Percentiles rank a stretch among this genome's conserved stretches.
Conservation (phyloP, 2,797 vertebrate genomes). For the Coregonus ussuriensis region DNA sequence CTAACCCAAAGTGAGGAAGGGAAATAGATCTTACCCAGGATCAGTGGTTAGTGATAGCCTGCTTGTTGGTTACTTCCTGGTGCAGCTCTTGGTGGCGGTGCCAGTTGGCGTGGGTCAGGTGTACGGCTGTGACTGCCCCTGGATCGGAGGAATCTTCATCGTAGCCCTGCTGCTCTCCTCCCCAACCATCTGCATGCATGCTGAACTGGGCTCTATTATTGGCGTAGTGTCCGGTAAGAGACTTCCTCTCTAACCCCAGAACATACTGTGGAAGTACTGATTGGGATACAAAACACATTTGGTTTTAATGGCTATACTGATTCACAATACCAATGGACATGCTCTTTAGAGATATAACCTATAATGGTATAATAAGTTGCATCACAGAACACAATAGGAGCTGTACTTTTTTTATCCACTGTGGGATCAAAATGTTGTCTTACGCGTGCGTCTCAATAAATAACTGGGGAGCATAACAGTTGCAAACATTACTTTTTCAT, state of each 20-base stretch:
- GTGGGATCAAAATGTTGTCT: background rate
- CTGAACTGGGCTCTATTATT: conserved; percentile 81
- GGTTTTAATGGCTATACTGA: background rate
- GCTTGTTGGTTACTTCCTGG: background rate
- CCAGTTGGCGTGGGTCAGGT: conserved; percentile 86
- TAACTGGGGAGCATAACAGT: background rate
- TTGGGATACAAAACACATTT: background rate
- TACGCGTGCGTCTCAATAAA: background rate
- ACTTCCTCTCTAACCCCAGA: background rate
- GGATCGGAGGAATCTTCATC: conserved; percentile 86
- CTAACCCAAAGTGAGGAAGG: background rate
- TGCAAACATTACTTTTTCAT: background rate
- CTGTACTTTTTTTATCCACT: background rate
- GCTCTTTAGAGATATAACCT: background rate
- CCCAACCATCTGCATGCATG: conserved; percentile 82
- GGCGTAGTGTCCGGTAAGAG: conserved; percentile 83
- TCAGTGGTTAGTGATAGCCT: background rate
- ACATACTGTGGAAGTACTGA: background rate
- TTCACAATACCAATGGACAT: background rate
- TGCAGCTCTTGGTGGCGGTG: conserved; percentile 82
- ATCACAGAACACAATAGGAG: background rate
- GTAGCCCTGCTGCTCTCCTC: conserved; percentile 85
- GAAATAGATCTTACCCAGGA: background rate
- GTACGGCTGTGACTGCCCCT: conserved; percentile 86
- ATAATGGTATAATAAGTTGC: background rate